Base-by-base conservation (phyloP, 2,888 invertebrate genomes). In the Selenia dentaria region DNA sequence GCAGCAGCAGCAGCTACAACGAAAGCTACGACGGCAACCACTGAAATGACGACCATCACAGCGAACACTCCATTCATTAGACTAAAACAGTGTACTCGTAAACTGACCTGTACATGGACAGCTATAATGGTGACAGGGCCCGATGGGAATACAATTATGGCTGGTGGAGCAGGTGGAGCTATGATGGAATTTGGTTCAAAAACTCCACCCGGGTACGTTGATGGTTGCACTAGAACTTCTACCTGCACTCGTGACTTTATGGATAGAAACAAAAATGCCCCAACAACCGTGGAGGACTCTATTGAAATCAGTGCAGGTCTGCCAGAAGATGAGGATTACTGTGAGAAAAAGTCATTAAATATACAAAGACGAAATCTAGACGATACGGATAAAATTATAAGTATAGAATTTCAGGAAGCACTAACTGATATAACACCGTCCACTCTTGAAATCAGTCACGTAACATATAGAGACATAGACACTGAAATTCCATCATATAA, bases 21-120 rank as follows among this genome's bases (percentile, higher is more conserved):
- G n/a, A 14, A 22, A 28, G 27, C 28, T 6, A 9, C 65, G 1
- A 8, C 22, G 1, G 29, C 28, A n/a, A 12, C 65, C 1, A 22
- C 22, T 6, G 22, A 22, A 22, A 22, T 22, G 12, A 14, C 56
- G 26, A 71, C 68, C 46, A 67, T 72, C 41, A 80, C 83, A 13
- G 64, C 72, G n/a, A 79, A 79, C 45, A 78, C 80, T 2, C 74
- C 74, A 24, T 85, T 76, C 59, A 50, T 64, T 39, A 67, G 78
- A 39, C 57, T 73, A 54, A 85, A 79, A 57, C 63, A 81, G 47
- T 90, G 89, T 45, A 86, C 87, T 13, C 77, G 89, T 27, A 81
- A 80, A 60, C 54, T 87, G 38, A 90, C 89, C 0, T 90, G 89
- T 58, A 87, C 89, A 4, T 89, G 89, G 89, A 85, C 89, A 20